Evolutionary conservation across 2,797 vertebrate species (phyloP), one percentile per base, ranked within the genome.

Genomic region (Diplodus puntazzo): DNA sequence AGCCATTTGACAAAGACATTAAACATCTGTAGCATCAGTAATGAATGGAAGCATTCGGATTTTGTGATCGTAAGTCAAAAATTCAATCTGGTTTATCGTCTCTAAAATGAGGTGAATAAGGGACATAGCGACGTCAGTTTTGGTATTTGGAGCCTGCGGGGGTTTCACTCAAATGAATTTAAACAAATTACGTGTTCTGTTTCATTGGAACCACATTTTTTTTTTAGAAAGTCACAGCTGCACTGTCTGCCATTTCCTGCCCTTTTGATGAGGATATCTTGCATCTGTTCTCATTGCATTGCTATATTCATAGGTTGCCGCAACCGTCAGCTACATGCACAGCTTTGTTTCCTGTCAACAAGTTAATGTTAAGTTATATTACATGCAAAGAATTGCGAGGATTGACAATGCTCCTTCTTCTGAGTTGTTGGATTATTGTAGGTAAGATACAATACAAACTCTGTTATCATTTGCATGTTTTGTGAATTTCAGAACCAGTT

Each of bases 351-450:
- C 68, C 42, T 46, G 63, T 34, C 13, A 17, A 5, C 9, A 18
- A 4, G 21, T 55, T 0, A 0, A 13, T 13, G 10, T 5, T 27
- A 11, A 0, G 3, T n/a, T 2, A 55, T 8, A 25, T 5, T 39
- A 6, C 0, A 0, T 3, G 42, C 25, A 48, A 5, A 49, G 6
- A 46, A 2, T 3, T 27, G 25, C 58, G 14, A 0, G 0, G 39
- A 55, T 18, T 69, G 1, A 85, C 73, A 4, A 85, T 87, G 53
- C 14, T 88, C 20, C 60, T 88, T 17, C 68, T 90, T 46, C 78
- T 89, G 52, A 61, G 30, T 55, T 82, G 18, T 20, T 82, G 75
- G 61, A 83, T 77, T 13, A 52, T 80, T 34, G 53, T 81, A 77
- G 88, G 91, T 91, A 82, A 87, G 72, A 17, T 0, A 0, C 25